Base-by-base conservation (phyloP, 2,888 invertebrate species). In the Quadriops clusia region DNA sequence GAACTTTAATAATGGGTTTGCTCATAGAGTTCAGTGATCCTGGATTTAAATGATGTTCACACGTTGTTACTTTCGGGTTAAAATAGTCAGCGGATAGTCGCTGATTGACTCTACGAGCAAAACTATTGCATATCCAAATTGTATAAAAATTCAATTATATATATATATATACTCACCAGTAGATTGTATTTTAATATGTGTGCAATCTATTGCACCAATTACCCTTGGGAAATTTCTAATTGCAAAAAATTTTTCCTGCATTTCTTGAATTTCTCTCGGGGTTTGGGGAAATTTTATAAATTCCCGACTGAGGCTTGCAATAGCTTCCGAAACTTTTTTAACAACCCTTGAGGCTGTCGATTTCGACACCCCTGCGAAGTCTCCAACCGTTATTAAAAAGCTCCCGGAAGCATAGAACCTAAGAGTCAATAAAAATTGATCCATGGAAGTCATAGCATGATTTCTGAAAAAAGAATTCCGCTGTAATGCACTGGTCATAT, bases 301-400 rank as follows among this genome's bases (percentile, higher is more conserved):
- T 33, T 23, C 14, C 10, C n/a, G 9, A 14, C 24, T 17, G 17
- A 33, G 18, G 7, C 17, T 27, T 6, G 24, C 37, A 16, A 37
- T 33, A 3, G 33, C 28, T 11, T 20, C 17, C 7, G 29, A 30
- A 4, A 40, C 35, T 30, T 29, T 13, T 15, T 22, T 23, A n/a
- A 40, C 17, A 15, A 40, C 36, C 12, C 13, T 24, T 8, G 34
- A 33, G 8, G 30, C 38, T 17, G 37, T 32, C 10, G 37, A 7
- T 29, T 40, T 33, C 16, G 35, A 29, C n/a, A 37, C 29, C 12
- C 35, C 37, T 5, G 22, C 22, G 36, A 40, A 42, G 26, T 42
- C 35, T 9, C 26, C 38, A 12, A 35, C 23, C 5, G 34, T 20
- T 10, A 34, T 24, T 26, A 34, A 28, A 30, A 40, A 33, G 10